Conservation (phyloP, 2,888 invertebrate genomes). For the Melitaea athalia region DNA sequence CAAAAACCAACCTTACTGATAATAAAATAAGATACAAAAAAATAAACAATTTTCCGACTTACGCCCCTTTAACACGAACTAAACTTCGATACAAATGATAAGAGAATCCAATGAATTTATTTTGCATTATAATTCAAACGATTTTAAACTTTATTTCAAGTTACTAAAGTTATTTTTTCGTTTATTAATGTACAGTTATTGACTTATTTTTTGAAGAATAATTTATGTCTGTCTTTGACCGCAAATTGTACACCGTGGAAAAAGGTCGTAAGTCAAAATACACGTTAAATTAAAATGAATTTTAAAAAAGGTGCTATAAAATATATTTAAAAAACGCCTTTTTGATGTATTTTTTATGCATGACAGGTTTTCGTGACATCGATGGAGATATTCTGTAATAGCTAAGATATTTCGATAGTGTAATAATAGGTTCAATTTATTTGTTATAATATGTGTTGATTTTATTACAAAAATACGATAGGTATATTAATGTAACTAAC, state of each 20-base stretch:
- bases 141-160: slow-evolving; percentile 37
- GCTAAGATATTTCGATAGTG: neutral
- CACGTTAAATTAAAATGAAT: neutral
- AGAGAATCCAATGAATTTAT: slow-evolving; percentile 53
- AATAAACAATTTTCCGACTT: slow-evolving; percentile 29
- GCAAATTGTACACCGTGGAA: slow-evolving; percentile 36
- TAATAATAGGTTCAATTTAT: neutral
- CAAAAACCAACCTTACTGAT: slow-evolving; percentile 28
- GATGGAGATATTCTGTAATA: slow-evolving; percentile 9
- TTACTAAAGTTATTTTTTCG: slow-evolving; percentile 35
- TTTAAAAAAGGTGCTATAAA: neutral
- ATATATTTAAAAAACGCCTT: neutral
- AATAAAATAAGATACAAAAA: slow-evolving; percentile 16
- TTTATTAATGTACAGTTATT: slow-evolving; percentile 41
- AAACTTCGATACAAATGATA: slow-evolving; percentile 51
- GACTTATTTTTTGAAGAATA: slow-evolving; percentile 52
- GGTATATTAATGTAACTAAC: neutral
- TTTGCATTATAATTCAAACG: slow-evolving; percentile 37
- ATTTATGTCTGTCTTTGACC: slow-evolving; percentile 60
- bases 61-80: slow-evolving; percentile 39
- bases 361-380: slow-evolving; percentile 10
- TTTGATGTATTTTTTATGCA: neutral
- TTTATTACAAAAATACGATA: neutral
- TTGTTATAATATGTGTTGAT: neutral
- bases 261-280: slow-evolving; percentile 29